Evolutionary conservation across 2,888 invertebrate genomes (phyloP), one percentile per base, ranked within the genome.

Genomic region (Xylota segnis): DNA sequence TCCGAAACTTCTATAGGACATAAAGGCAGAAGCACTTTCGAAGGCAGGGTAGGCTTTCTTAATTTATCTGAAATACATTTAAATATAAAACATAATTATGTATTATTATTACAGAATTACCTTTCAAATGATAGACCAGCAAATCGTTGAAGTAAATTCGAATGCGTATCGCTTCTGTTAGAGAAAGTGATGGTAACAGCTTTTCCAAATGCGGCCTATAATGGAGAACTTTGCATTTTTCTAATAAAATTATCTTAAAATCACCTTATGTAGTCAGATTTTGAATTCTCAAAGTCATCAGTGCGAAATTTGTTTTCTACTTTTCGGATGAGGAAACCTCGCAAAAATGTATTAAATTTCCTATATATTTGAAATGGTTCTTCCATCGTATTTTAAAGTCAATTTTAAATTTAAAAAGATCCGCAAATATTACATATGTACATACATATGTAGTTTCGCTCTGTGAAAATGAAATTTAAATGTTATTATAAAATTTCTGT

Each of bases 231-330:
- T 2, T 29, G 2, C 1, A 4, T 18, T 34, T 6, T 5, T 5
- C 9, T 27, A 29, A 2, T 12, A 6, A 32, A 23, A 4, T 59
- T 0, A n/a, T 9, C 29, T 16, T 0, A 32, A 2, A 37, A 52
- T 10, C 18, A 77, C 83, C 72, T 66, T 16, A 77, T 61, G 10
- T 54, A 54, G 27, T 72, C 71, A 10, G 12, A 76, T 18, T 77
- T 29, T 0, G 61, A 27, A 9, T 66, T 72, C 4, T 14, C 18
- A 32, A 77, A 83, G 54, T 83, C 77, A 4, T 66, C 14, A 4
- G 23, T 27, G 14, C 14, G 34, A 2, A 65, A 43, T 50, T 65
- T 27, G 6, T 6, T 16, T 23, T 40, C 2, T 14, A 18, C 37
- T 45, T 7, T 59, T 9, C 77, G 65, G 5, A 77, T 54, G 0